A percentile compares a stretch with the other conserved stretches of the same genome.
phyloP scores from a whole-genome alignment of 2,113 vertebrate species.

The Fulica atra region DNA sequence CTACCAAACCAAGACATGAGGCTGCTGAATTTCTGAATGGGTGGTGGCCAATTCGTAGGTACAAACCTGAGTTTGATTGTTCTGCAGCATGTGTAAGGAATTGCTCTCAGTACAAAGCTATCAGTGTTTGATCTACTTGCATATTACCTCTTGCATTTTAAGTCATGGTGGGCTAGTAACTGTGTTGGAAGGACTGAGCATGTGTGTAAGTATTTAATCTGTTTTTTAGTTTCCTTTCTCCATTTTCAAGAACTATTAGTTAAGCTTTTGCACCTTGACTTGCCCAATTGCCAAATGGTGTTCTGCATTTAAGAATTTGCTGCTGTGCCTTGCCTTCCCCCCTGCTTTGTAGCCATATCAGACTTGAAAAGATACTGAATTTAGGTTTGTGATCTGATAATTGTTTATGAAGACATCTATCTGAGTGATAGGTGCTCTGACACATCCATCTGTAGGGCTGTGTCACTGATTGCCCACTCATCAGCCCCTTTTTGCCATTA shows the following conservation, averaged over 20 bases:
- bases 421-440: neutral
- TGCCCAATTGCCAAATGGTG: neutral
- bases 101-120: neutral
- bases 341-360: neutral
- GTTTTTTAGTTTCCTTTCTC: slow-evolving; percentile 1
- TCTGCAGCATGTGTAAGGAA: neutral
- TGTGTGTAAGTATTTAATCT: neutral
- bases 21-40: neutral
- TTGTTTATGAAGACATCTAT: neutral
- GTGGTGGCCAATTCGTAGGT: neutral
- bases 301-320: slow-evolving; percentile 9
- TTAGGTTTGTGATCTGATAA: slow-evolving; percentile 50
- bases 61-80: neutral
- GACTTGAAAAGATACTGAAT: slow-evolving; percentile 23
- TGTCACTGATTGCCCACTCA: neutral
- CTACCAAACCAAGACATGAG: neutral
- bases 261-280: neutral
- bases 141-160: neutral
- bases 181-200: neutral
- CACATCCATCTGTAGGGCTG: neutral
- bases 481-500: neutral
- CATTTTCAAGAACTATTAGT: neutral
- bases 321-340: neutral
- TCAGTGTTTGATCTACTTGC: neutral
- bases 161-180: neutral